Evolutionary conservation across 2,797 vertebrate species (phyloP), one percentile per base, ranked within the genome.

Genomic region (Toxotes lorentzi): DNA sequence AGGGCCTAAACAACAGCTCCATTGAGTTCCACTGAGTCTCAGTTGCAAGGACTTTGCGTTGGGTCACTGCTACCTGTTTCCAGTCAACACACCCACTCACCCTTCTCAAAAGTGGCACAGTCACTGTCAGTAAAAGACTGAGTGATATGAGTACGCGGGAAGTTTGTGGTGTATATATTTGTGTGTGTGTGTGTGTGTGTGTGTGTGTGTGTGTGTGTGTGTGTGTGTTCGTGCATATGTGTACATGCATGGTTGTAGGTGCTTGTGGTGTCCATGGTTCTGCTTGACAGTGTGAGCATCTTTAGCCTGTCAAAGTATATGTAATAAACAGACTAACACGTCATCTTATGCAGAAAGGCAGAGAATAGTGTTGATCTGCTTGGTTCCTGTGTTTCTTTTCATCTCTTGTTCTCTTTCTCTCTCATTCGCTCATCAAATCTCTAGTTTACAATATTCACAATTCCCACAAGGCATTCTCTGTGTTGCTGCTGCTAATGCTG

Each of bases 61-160:
- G 70, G 88, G 84, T 84, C 90, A 86, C 73, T 66, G 83, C 58
- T 43, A 13, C 78, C 69, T 84, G 85, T 88, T 94, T 94, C 91
- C 90, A 92, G 91, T 94, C 83, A 94, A 89, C 68, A 85, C 91
- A 79, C 89, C 88, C 86, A 88, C 92, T 81, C 81, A 77, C 30
- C 34, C 43, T 91, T 92, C 88, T 91, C 85, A 91, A 91, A 93
- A 91, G 77, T 76, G 81, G 82, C 75, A 84, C 64, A 78, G 86
- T 89, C 81, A 87, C 84, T 90, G 89, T 92, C 91, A 90, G 88
- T 90, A 91, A 91, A 85, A 88, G 76, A 64, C 65, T 13, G 77
- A 76, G 73, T 1, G 74, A 84, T 76, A 90, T 87, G 88, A 89
- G 86, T 87, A 65, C 14, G 72, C 21, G 86, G 88, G 90, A 91